phyloP scores from a whole-genome alignment of 2,888 invertebrate species.

The Drosophila limbata region DNA sequence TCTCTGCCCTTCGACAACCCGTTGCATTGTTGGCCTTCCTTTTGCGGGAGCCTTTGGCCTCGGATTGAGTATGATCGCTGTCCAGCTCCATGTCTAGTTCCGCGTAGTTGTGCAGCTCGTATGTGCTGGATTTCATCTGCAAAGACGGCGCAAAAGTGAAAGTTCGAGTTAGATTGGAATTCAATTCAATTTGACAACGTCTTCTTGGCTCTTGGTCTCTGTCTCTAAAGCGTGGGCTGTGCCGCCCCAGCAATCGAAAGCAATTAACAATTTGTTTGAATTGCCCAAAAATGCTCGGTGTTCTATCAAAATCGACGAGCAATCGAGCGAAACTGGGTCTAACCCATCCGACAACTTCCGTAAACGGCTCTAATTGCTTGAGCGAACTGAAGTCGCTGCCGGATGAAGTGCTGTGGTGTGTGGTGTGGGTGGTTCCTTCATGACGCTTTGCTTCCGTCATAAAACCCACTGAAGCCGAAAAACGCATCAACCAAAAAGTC shows the following conservation, averaged over 20 bases:
- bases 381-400: conserved; percentile 57
- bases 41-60: conserved; percentile 57
- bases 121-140: conserved; percentile 75
- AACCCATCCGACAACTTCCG: conserved; percentile 67
- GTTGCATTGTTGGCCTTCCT: conserved; percentile 47
- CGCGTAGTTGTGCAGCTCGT: conserved; percentile 77
- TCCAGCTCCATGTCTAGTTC: conserved; percentile 61
- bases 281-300: conserved; percentile 43
- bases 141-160: conserved; percentile 45
- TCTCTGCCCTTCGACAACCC: conserved; percentile 84
- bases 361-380: conserved; percentile 64
- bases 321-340: conserved; percentile 61
- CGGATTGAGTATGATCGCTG: conserved; percentile 15
- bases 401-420: conserved; percentile 28
- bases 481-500: conserved; percentile 69
- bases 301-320: conserved; percentile 40
- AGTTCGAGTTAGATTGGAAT: conserved; percentile 30
- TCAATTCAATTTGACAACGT: conserved; percentile 15
- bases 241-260: conserved; percentile 60
- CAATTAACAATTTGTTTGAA: conserved; percentile 74
- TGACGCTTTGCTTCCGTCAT: conserved; percentile 51
- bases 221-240: conserved; percentile 45
- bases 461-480: conserved; percentile 76
- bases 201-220: neutral
- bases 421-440: conserved; percentile 61